These are phyloP conservation scores for Cairina moschata DNA, from an alignment of 2,113 vertebrate genomes.

Conservation along the genomic window DNA sequence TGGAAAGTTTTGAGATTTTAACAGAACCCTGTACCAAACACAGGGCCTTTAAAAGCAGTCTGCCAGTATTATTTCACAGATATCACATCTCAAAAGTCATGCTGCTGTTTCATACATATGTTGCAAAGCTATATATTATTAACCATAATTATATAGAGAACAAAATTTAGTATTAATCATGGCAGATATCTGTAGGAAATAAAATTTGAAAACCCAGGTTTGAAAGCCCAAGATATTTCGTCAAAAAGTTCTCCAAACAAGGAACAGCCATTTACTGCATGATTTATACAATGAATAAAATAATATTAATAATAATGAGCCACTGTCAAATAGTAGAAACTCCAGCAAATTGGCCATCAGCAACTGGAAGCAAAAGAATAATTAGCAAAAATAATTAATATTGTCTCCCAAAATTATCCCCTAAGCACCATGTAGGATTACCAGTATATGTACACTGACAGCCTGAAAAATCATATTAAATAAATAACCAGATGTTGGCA, in stretches of 20 bases:
- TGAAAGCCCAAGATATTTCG: background rate
- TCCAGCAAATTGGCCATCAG: background rate
- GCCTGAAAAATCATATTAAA: background rate
- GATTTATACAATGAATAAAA: background rate
- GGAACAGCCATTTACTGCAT: background rate
- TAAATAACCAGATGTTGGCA: background rate
- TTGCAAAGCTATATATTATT: background rate
- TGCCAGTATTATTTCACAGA: background rate
- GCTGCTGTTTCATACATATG: background rate
- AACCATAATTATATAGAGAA: background rate
- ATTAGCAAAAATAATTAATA: background rate
- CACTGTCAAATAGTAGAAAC: background rate
- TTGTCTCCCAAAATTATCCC: background rate
- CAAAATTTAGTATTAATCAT: background rate
- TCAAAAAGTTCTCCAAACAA: background rate
- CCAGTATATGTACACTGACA: background rate
- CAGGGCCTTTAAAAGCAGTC: background rate
- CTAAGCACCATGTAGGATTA: background rate
- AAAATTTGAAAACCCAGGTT: background rate
- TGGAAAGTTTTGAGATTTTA: background rate
- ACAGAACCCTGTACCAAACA: background rate
- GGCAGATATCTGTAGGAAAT: background rate
- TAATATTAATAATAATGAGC: background rate
- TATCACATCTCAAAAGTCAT: background rate
- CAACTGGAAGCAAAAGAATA: background rate